A percentile compares a stretch with the other conserved stretches of the same genome.
Conservation (phyloP, 1,140 invertebrate genomes). For the Danaus plexippus region DNA sequence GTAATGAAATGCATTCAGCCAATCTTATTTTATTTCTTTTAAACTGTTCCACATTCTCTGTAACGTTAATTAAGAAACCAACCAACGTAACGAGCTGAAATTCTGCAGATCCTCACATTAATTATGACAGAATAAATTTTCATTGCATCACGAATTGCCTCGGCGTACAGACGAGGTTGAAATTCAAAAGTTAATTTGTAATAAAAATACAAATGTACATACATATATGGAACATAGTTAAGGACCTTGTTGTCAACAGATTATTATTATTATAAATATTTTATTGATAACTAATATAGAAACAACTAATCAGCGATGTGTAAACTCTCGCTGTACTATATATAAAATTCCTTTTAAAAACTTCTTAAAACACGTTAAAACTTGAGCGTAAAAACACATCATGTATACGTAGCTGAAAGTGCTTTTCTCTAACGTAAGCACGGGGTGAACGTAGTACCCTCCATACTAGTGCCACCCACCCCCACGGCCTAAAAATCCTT, state of each 20-base stretch:
- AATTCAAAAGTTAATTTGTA: neutral
- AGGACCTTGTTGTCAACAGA: no score
- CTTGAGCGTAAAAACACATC: slow-evolving; percentile 10
- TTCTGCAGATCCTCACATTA: slow-evolving; percentile 16
- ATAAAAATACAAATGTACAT: neutral
- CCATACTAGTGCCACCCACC: slow-evolving; percentile 42
- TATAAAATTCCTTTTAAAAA: no score
- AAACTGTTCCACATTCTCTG: slow-evolving; percentile 12
- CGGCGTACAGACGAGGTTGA: neutral
- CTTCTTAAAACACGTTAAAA: neutral
- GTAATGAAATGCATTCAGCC: slow-evolving; percentile 12
- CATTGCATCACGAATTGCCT: slow-evolving; percentile 14
- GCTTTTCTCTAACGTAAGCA: slow-evolving; percentile 34
- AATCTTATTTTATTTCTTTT: slow-evolving; percentile 13
- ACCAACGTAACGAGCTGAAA: slow-evolving; percentile 12
- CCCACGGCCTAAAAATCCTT: slow-evolving; percentile 28
- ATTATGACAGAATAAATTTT: slow-evolving; percentile 17
- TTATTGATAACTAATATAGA: no score
- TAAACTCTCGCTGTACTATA: no score
- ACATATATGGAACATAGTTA: no score
- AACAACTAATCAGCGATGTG: no score
- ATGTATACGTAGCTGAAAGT: slow-evolving; percentile 22
- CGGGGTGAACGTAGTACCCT: slow-evolving; percentile 42
- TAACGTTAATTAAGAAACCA: slow-evolving; percentile 10
- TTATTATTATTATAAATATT: no score